A percentile compares a stretch with the other conserved stretches of the same genome.
Conservation (phyloP, 2,888 invertebrate species). For the Melanotus villosus region DNA sequence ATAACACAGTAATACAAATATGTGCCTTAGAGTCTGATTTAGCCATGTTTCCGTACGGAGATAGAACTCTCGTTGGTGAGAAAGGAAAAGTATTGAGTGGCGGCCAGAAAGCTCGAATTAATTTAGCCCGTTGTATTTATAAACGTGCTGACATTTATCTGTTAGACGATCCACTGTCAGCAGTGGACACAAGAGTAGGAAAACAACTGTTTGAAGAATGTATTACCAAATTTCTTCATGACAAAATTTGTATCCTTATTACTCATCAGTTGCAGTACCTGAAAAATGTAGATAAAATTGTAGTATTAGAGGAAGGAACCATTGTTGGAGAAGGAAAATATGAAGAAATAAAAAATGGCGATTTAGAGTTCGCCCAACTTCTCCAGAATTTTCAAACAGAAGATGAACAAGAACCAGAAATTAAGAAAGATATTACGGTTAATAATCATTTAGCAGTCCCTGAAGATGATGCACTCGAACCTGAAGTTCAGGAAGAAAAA, state of each 20-base stretch:
- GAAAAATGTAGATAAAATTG: slow-evolving; percentile 63
- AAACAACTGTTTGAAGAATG: slow-evolving; percentile 82
- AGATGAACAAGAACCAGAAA: slow-evolving; percentile 52
- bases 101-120: slow-evolving; percentile 87
- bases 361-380: slow-evolving; percentile 78
- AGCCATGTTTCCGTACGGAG: slow-evolving; percentile 81
- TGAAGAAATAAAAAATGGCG: slow-evolving; percentile 78
- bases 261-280: slow-evolving; percentile 80
- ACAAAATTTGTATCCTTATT: slow-evolving; percentile 76
- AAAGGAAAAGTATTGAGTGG: slow-evolving; percentile 87
- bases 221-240: slow-evolving; percentile 73
- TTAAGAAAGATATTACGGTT: background rate
- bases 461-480: slow-evolving; percentile 12
- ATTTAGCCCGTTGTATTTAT: slow-evolving; percentile 83
- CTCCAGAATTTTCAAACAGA: slow-evolving; percentile 55
- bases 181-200: slow-evolving; percentile 85
- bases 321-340: slow-evolving; percentile 76
- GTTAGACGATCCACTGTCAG: slow-evolving; percentile 86
- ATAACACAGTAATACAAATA: slow-evolving; percentile 74
- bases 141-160: slow-evolving; percentile 67
- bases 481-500: slow-evolving; percentile 59
- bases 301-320: slow-evolving; percentile 67
- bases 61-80: slow-evolving; percentile 85
- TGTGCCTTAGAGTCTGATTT: slow-evolving; percentile 79
- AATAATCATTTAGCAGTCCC: slow-evolving; percentile 5